These are phyloP conservation scores for Lagria hirta DNA, from an alignment of 2,888 invertebrate genomes.

Conservation along the genomic window DNA sequence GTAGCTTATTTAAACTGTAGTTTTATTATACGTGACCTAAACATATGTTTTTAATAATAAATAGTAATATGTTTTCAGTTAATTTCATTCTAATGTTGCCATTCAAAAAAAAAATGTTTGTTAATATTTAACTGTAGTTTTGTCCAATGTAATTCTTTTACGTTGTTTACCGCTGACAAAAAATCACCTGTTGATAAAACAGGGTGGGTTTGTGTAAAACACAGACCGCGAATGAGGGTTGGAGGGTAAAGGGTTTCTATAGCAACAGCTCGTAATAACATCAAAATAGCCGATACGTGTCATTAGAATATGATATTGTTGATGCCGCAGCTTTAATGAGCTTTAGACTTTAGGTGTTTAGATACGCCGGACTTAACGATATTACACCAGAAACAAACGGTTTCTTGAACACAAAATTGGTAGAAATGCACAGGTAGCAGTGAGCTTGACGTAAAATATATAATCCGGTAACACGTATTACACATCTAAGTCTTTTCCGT, in stretches of 20 bases:
- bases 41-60: too few relatives aligned
- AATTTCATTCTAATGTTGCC: too few relatives aligned
- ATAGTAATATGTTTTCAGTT: too few relatives aligned
- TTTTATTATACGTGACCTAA: too few relatives aligned
- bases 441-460: constrained; percentile 11
- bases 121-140: too few relatives aligned
- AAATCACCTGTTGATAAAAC: constrained; percentile 20
- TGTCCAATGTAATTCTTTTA: too few relatives aligned
- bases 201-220: constrained; percentile 4
- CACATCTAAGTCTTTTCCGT: too few relatives aligned
- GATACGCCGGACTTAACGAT: constrained; percentile 18
- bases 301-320: constrained; percentile 50
- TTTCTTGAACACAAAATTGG: constrained; percentile 11
- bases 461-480: constrained; percentile 11
- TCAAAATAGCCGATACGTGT: constrained; percentile 38
- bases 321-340: constrained; percentile 40
- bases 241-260: constrained; percentile 28
- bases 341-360: constrained; percentile 34
- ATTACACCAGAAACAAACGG: constrained; percentile 24
- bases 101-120: too few relatives aligned
- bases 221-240: constrained; percentile 10
- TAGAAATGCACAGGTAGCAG: constrained; percentile 3
- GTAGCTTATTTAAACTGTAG: too few relatives aligned
- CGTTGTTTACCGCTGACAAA: too few relatives aligned
- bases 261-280: constrained; percentile 28